A percentile compares a stretch with the other conserved stretches of the same genome.
phyloP scores from a whole-genome alignment of 2,113 vertebrate genomes.

The Nycticorax nycticorax region DNA sequence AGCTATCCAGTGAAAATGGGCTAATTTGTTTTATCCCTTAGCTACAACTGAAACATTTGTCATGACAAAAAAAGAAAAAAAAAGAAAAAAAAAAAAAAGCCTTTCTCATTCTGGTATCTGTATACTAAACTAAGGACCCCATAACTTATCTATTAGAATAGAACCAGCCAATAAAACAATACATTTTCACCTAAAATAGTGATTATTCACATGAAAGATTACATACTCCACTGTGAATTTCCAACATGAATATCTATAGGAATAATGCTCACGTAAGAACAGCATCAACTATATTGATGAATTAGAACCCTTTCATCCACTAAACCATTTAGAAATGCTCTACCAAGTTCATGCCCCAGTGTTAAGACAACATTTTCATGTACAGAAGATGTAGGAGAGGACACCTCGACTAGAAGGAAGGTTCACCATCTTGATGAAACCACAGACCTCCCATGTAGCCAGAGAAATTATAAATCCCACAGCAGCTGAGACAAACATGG shows the following conservation, averaged over 20 bases:
- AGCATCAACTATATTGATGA: neutral
- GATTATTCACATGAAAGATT: neutral
- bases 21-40: conserved; percentile 22
- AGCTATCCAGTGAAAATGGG: conserved; percentile 50
- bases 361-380: neutral
- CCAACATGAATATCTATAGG: neutral
- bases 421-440: neutral
- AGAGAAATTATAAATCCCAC: neutral
- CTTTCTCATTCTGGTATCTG: neutral
- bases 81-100: neutral
- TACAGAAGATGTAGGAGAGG: neutral
- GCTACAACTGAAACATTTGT: conserved; percentile 27
- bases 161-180: neutral
- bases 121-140: neutral
- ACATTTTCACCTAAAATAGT: neutral
- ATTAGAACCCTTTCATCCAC: neutral
- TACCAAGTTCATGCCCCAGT: neutral
- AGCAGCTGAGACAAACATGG: neutral
- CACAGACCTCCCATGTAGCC: neutral
- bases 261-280: neutral
- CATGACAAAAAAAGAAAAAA: neutral
- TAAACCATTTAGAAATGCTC: neutral
- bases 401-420: neutral
- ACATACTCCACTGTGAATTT: neutral
- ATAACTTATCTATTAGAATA: neutral